phyloP scores from a whole-genome alignment of 1,140 invertebrate genomes.

The Gerris buenoi region DNA sequence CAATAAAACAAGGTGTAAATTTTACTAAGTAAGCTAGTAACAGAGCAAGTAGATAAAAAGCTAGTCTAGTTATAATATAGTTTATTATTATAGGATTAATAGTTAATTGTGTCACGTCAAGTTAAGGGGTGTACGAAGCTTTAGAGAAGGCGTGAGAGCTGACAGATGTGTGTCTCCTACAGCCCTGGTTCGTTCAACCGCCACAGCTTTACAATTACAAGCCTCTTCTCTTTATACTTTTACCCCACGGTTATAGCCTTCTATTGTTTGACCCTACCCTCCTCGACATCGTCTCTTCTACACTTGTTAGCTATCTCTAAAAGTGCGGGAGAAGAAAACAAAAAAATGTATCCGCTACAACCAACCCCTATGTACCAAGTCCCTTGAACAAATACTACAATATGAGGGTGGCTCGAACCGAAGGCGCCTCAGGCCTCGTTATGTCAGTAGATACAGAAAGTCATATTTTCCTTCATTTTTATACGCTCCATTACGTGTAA shows the following conservation, averaged over 20 bases:
- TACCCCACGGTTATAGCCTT: not conserved
- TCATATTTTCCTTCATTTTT: too few relatives aligned
- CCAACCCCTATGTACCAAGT: too few relatives aligned
- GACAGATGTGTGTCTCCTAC: not conserved
- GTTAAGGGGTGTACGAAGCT: not conserved
- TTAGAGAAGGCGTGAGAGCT: not conserved
- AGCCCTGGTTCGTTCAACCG: not conserved
- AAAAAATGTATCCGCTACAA: not conserved
- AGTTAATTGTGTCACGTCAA: not conserved
- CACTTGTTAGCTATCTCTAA: too few relatives aligned
- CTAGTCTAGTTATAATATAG: not conserved
- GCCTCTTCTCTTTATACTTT: not conserved
- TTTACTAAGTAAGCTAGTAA: too few relatives aligned
- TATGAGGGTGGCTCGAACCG: not conserved
- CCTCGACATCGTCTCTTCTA: not conserved
- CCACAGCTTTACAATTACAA: not conserved
- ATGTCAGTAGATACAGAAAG: not conserved
- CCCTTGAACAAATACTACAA: too few relatives aligned
- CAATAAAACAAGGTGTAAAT: too few relatives aligned
- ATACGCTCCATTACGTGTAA: too few relatives aligned
- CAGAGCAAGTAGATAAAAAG: too few relatives aligned
- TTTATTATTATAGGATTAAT: not conserved
- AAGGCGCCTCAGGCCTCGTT: not conserved
- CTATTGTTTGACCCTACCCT: not conserved
- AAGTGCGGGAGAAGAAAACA: not conserved